These are phyloP conservation scores for Scaptomyza caliginosa DNA, from an alignment of 2,888 invertebrate genomes.

Conservation along the genomic window DNA sequence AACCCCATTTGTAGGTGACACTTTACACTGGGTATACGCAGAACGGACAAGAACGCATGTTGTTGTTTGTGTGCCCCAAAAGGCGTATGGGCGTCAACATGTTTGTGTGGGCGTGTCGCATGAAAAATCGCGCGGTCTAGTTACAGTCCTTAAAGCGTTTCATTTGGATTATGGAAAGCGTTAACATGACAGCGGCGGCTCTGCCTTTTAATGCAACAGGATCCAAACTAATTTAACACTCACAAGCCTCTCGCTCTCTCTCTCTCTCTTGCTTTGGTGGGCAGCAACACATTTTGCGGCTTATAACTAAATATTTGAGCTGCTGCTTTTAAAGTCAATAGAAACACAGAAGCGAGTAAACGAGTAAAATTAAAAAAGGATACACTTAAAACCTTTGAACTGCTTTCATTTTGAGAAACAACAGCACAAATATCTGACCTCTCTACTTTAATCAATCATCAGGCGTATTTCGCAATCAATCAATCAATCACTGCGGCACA, in stretches of 20 bases:
- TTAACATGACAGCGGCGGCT: slow-evolving; percentile 46
- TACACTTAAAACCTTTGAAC: no score
- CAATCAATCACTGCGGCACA: slow-evolving; percentile 26
- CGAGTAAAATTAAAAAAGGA: no score
- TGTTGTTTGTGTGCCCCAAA: neutral
- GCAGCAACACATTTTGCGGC: slow-evolving; percentile 57
- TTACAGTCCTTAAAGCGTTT: slow-evolving; percentile 66
- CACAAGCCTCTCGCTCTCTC: slow-evolving; percentile 3
- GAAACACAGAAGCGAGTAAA: slow-evolving; percentile 12
- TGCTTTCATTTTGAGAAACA: neutral
- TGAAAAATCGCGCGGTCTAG: slow-evolving; percentile 65
- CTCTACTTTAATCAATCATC: slow-evolving; percentile 26
- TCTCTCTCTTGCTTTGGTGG: slow-evolving; percentile 8
- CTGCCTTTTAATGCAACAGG: slow-evolving; percentile 43
- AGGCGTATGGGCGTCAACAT: neutral
- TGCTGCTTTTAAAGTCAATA: slow-evolving; percentile 59
- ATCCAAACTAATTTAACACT: slow-evolving; percentile 33
- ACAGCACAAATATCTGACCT: neutral
- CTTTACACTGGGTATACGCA: neutral
- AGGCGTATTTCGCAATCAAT: slow-evolving; percentile 19
- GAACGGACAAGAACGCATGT: slow-evolving; percentile 25
- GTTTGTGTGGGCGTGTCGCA: slow-evolving; percentile 17
- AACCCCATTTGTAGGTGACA: neutral
- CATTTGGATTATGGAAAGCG: slow-evolving; percentile 59
- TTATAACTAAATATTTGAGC: slow-evolving; percentile 65